Evolutionary conservation across 2,113 vertebrate species (phyloP).

Genomic region (Caretta caretta): DNA sequence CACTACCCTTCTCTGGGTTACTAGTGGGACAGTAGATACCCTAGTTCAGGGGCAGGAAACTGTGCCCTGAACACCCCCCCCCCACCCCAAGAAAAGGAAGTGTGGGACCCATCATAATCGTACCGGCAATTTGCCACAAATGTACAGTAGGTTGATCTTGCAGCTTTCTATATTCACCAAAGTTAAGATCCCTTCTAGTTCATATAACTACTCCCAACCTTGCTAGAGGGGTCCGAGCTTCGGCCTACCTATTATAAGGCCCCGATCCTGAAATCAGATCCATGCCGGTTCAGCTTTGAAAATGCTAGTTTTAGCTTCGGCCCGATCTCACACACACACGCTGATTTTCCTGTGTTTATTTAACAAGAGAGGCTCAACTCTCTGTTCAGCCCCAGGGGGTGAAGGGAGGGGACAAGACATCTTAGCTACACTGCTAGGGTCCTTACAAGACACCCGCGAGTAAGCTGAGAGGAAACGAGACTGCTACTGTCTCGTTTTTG

Average conservation of each 20-base stretch:
- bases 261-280: fast-evolving
- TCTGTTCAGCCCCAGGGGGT: not conserved
- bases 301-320: not conserved
- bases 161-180: not conserved
- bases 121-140: not conserved
- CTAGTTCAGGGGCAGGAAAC: no score
- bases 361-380: not conserved
- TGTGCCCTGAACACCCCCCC: no score
- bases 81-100: no score
- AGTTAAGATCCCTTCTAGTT: not conserved
- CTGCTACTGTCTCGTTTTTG: not conserved
- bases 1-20: no score
- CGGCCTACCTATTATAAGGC: not conserved
- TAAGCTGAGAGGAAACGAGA: not conserved
- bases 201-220: not conserved
- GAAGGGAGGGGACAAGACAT: not conserved
- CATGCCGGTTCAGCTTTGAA: not conserved
- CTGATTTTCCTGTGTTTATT: not conserved
- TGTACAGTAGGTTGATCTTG: not conserved
- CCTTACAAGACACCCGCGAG: not conserved
- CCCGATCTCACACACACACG: not conserved
- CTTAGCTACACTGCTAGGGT: not conserved
- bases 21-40: no score
- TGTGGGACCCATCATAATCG: no score
- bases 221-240: not conserved